Evolutionary conservation across 2,888 invertebrate species (phyloP), one percentile per base, ranked within the genome.

Genomic region (Xylophagus ater): DNA sequence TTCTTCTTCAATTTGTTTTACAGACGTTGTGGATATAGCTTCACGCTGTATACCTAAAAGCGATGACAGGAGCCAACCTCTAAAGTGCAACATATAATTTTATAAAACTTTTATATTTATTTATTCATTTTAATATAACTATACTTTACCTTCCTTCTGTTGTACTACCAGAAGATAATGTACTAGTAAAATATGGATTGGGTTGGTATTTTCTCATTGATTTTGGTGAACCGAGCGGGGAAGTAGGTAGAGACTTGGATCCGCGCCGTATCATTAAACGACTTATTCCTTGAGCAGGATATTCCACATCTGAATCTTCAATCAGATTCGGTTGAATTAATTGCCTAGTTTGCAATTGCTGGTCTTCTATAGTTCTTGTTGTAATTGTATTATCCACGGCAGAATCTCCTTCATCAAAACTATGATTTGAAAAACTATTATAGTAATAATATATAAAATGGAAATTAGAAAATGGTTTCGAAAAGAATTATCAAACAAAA

Each of bases 171-270:
- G 31, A 12, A 6, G 48, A 34, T 26, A 42, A 24, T 9, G 46
- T 58, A 2, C 68, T 67, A 4, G 73, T 72, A 50, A 74, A 73
- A 53, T 69, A 82, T 59, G 13, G 70, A 65, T 56, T 72, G 76
- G 43, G 76, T 69, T n/a, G 73, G 69, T 62, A 58, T 44, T 48
- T 47, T 39, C 49, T 42, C 45, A 46, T 44, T 42, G 49, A 42
- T 48, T 49, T 50, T 31, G 80, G 81, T 10, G 81, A 74, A 40
- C 73, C 65, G 3, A 74, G 58, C 0, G 83, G 83, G 2, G 80
- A 76, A 0, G 73, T 72, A 1, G 84, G 84, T 44, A 83, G 61
- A 14, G 81, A 82, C 61, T 69, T 75, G 57, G 81, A 82, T 44
- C 77, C 80, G 44, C 80, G 70, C 2, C 79, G 66, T 39, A 63